Evolutionary conservation across 2,888 invertebrate genomes (phyloP).

Genomic region (Metalampra italica): DNA sequence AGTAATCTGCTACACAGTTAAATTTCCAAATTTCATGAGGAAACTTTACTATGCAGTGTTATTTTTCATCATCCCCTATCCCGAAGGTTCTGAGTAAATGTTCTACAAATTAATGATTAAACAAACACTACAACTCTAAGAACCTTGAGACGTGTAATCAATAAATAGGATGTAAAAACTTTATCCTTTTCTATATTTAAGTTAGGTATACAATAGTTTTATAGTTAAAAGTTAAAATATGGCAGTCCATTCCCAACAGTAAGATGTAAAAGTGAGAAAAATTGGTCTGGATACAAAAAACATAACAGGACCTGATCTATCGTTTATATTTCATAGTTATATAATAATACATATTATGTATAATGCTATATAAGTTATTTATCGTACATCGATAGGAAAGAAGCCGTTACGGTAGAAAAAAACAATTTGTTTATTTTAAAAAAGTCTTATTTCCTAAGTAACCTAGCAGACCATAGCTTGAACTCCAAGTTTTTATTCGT

Average conservation of each 20-base stretch:
- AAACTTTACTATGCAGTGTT: not conserved
- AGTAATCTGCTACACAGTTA: slow-evolving; percentile 32
- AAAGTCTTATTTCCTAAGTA: slow-evolving; percentile 62
- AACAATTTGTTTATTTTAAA: slow-evolving; percentile 61
- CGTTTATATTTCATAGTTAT: slow-evolving; percentile 20
- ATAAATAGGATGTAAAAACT: slow-evolving; percentile 11
- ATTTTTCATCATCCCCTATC: slow-evolving; percentile 3
- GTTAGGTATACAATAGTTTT: slow-evolving; percentile 25
- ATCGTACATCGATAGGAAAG: slow-evolving; percentile 64
- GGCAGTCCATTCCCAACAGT: slow-evolving; percentile 68
- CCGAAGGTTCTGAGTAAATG: not conserved
- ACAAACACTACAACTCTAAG: not conserved
- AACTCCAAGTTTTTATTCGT: slow-evolving; percentile 31
- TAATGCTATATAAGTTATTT: slow-evolving; percentile 38
- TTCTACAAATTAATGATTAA: not conserved
- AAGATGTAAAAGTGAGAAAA: slow-evolving; percentile 70
- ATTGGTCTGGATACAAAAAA: slow-evolving; percentile 71
- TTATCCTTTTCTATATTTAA: slow-evolving; percentile 13
- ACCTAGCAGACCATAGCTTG: slow-evolving; percentile 58
- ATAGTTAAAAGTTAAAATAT: slow-evolving; percentile 62
- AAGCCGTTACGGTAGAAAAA: slow-evolving; percentile 66
- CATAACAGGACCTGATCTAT: slow-evolving; percentile 51
- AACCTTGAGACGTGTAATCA: not conserved
- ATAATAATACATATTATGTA: slow-evolving; percentile 32
- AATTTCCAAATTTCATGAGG: slow-evolving; percentile 14